Conservation (phyloP, 2,113 vertebrate species). For the Zingel zingel region DNA sequence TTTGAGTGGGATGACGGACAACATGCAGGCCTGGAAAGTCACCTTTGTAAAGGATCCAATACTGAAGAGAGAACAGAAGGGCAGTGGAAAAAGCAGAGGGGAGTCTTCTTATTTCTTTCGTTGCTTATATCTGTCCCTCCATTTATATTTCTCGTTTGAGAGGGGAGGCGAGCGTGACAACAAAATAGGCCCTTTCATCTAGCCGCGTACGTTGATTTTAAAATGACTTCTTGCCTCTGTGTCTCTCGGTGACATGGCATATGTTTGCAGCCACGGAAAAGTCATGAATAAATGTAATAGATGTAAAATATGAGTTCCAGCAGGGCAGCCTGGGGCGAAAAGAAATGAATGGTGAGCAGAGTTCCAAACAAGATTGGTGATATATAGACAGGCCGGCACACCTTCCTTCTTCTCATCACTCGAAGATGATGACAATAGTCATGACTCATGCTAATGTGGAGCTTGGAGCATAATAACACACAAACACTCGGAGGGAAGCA, state of each 20-base stretch:
- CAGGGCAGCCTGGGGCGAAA: neutral
- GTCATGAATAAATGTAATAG: slow-evolving; percentile 51
- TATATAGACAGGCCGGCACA: neutral
- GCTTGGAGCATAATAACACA: too few species aligned
- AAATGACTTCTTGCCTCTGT: slow-evolving; percentile 36
- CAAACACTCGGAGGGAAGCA: neutral
- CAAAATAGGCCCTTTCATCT: slow-evolving; percentile 4
- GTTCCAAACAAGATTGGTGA: slow-evolving; percentile 29
- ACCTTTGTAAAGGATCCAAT: slow-evolving; percentile 13
- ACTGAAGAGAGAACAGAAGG: neutral
- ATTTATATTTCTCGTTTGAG: slow-evolving; percentile 32
- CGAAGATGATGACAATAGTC: neutral
- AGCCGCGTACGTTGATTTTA: slow-evolving; percentile 21
- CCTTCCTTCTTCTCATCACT: neutral
- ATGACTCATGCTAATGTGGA: slow-evolving; percentile 12
- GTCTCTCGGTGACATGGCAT: slow-evolving; percentile 19
- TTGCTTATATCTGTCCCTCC: neutral
- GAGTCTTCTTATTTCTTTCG: neutral
- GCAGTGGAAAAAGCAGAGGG: neutral
- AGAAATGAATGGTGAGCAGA: neutral
- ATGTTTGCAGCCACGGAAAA: slow-evolving; percentile 16
- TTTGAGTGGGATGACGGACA: neutral
- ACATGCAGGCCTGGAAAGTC: neutral
- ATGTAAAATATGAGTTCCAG: slow-evolving; percentile 26
- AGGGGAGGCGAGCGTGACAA: neutral